Conservation (phyloP, 2,888 invertebrate genomes). For the Apamea crenata region DNA sequence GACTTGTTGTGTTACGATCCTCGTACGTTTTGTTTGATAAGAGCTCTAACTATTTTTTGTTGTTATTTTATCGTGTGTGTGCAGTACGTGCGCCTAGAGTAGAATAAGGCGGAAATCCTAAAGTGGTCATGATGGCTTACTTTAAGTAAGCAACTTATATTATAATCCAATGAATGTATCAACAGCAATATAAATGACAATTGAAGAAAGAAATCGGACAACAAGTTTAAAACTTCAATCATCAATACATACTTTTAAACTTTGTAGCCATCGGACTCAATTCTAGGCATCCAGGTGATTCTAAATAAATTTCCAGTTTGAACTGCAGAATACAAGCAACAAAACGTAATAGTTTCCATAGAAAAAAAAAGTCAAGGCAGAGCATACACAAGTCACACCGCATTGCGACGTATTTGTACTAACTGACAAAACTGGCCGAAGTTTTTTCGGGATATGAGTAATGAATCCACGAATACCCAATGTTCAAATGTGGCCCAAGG, state of each 20-base stretch:
- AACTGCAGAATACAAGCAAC: slow-evolving; percentile 4
- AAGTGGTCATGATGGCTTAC: neutral
- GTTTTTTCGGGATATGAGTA: slow-evolving; percentile 30
- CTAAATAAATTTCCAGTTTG: slow-evolving; percentile 10
- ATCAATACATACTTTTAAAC: neutral
- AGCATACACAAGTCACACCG: slow-evolving; percentile 30
- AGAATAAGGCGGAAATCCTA: neutral
- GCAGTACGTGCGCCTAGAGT: neutral
- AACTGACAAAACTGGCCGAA: slow-evolving; percentile 15
- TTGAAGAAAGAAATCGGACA: neutral
- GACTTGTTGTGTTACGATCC: slow-evolving; percentile 20
- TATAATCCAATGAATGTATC: neutral
- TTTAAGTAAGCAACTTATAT: neutral
- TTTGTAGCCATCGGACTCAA: neutral
- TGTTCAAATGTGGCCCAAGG: slow-evolving; percentile 56
- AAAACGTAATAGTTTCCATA: neutral
- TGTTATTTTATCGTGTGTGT: neutral
- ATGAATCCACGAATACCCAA: slow-evolving; percentile 34
- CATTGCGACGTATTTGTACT: slow-evolving; percentile 41
- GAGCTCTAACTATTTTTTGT: slow-evolving; percentile 17
- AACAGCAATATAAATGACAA: neutral
- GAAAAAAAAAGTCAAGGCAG: slow-evolving; percentile 23
- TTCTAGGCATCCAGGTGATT: neutral
- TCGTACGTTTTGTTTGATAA: slow-evolving; percentile 32
- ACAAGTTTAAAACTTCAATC: neutral